Evolutionary conservation across 2,797 vertebrate genomes (phyloP).

Genomic region (Myotis pilosus): DNA sequence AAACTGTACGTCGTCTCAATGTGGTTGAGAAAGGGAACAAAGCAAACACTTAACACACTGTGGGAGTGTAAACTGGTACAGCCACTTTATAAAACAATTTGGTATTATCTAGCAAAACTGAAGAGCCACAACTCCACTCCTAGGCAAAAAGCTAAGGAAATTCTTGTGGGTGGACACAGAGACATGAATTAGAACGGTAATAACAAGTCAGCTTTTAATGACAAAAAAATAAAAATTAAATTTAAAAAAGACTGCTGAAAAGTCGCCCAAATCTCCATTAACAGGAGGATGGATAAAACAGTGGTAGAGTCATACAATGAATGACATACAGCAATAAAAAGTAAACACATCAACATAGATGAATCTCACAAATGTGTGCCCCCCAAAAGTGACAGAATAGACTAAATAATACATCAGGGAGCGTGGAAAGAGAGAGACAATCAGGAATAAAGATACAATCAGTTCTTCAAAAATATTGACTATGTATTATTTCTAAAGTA

Average conservation of each 20-base stretch:
- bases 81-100: slow-evolving; percentile 14
- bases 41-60: background rate
- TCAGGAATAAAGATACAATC: background rate
- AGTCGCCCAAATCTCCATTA: background rate
- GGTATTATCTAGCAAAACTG: slow-evolving; percentile 6
- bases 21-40: background rate
- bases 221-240: slow-evolving; percentile 7
- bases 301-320: background rate
- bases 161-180: background rate
- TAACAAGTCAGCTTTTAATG: slow-evolving; percentile 10
- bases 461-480: background rate
- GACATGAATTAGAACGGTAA: background rate
- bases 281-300: background rate
- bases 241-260: background rate
- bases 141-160: background rate
- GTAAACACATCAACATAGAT: background rate
- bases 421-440: background rate
- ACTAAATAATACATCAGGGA: slow-evolving; percentile 5
- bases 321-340: background rate
- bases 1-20: background rate
- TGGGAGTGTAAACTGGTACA: background rate
- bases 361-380: background rate
- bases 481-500: slow-evolving; percentile 25
- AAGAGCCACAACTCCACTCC: slow-evolving; percentile 8
- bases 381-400: background rate